A percentile compares a stretch with the other conserved stretches of the same genome.
Evolutionary conservation across 1,140 invertebrate genomes (phyloP).

Genomic region (Drosophila hydei): DNA sequence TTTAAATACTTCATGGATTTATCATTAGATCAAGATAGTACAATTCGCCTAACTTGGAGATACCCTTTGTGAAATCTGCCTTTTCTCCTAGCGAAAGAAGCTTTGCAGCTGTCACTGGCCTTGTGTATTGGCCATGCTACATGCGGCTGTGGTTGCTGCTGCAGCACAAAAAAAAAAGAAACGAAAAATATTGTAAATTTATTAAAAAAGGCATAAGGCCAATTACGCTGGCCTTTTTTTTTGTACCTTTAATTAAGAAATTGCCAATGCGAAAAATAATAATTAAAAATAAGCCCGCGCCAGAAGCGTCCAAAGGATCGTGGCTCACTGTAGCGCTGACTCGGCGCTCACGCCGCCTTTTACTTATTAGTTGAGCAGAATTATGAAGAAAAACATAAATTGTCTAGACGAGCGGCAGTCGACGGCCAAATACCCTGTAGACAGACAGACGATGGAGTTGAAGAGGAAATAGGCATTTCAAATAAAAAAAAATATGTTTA

Average conservation of each 20-base stretch:
- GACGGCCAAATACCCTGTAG: background rate
- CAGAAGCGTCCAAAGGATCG: slow-evolving; percentile 53
- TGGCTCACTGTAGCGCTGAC: too few species aligned
- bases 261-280: slow-evolving; percentile 78
- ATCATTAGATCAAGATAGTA: too few species aligned
- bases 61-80: too few species aligned
- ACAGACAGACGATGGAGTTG: too few species aligned
- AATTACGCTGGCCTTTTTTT: slow-evolving; percentile 53
- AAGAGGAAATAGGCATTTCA: too few species aligned
- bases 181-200: slow-evolving; percentile 71
- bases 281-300: slow-evolving; percentile 73
- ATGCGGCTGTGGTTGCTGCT: slow-evolving; percentile 1
- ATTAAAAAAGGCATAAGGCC: slow-evolving; percentile 70
- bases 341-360: background rate
- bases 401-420: background rate
- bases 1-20: too few species aligned
- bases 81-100: too few species aligned
- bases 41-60: too few species aligned
- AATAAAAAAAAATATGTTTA: too few species aligned
- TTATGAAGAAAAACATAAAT: slow-evolving; percentile 27
- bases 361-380: slow-evolving; percentile 43
- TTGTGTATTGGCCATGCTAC: background rate
- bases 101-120: slow-evolving; percentile 19
- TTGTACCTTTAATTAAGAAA: slow-evolving; percentile 74
- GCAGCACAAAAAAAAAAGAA: slow-evolving; percentile 55